These are phyloP conservation scores for Microcaecilia unicolor DNA, from an alignment of 2,797 vertebrate genomes.

Conservation along the genomic window DNA sequence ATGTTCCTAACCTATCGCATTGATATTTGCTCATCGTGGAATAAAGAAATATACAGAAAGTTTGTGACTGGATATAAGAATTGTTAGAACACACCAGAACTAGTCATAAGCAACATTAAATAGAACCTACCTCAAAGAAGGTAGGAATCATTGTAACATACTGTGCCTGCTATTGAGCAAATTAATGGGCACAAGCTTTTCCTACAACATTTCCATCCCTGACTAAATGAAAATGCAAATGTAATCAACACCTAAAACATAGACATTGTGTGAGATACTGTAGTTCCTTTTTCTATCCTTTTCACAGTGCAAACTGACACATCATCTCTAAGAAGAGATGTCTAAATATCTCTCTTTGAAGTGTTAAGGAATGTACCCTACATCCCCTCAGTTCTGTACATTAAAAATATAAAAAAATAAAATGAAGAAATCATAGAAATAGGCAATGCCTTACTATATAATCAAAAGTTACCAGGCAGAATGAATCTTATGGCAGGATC, in stretches of 20 bases:
- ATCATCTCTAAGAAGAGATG: neutral
- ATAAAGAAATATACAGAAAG: no score
- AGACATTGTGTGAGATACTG: conserved; percentile 1
- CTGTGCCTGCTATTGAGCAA: neutral
- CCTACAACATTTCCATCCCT: neutral
- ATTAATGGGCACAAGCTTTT: conserved; percentile 1
- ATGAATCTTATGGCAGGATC: neutral
- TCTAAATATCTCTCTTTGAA: neutral
- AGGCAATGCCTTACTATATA: fast-evolving
- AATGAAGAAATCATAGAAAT: neutral
- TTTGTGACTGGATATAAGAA: no score
- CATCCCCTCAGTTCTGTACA: no score
- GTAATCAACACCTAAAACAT: conserved; percentile 2
- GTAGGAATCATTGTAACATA: no score
- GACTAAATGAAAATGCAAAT: neutral
- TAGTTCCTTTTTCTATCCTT: no score
- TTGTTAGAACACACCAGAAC: no score
- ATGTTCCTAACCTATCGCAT: no score
- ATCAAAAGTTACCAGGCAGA: neutral
- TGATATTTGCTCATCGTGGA: no score
- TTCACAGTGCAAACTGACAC: neutral
- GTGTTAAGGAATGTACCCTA: neutral
- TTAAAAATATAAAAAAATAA: no score
- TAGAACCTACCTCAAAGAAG: no score
- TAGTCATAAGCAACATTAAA: no score